These are phyloP conservation scores for Congeria kusceri DNA, from an alignment of 2,888 invertebrate species.

Conservation along the genomic window DNA sequence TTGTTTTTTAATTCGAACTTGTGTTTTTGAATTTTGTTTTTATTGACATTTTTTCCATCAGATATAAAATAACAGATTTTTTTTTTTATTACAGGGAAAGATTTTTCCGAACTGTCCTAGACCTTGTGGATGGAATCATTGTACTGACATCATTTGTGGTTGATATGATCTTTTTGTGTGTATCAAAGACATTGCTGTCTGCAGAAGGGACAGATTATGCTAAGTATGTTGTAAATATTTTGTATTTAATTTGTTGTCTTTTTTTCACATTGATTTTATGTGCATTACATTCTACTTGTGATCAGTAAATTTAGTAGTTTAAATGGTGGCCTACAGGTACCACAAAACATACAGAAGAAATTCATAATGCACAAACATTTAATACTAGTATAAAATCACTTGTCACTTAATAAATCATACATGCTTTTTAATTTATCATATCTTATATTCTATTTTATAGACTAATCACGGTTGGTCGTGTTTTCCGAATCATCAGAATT, in stretches of 20 bases:
- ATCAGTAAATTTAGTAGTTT: no score
- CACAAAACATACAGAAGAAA: no score
- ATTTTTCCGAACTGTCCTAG: conserved; percentile 85
- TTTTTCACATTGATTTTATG: no score
- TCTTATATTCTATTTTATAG: conserved; percentile 62
- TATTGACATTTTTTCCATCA: background rate
- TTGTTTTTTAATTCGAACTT: no score
- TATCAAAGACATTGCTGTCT: conserved; percentile 60
- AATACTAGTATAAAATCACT: no score
- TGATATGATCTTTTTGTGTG: conserved; percentile 83
- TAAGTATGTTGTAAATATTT: conserved; percentile 73
- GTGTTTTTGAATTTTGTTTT: no score
- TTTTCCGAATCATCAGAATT: conserved; percentile 85
- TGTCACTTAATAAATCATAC: background rate
- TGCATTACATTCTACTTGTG: no score
- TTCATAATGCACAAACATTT: no score
- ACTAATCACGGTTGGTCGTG: conserved; percentile 80
- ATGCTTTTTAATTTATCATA: background rate
- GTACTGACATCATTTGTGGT: conserved; percentile 85
- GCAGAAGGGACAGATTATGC: conserved; percentile 72
- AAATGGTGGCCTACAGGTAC: no score
- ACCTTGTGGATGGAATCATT: conserved; percentile 85
- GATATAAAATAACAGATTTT: background rate
- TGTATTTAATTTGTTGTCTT: no score
- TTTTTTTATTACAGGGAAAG: conserved; percentile 70